Evolutionary conservation across 1,140 invertebrate genomes (phyloP), one percentile per base, ranked within the genome.

Genomic region (Leptinotarsa undecemlineata): DNA sequence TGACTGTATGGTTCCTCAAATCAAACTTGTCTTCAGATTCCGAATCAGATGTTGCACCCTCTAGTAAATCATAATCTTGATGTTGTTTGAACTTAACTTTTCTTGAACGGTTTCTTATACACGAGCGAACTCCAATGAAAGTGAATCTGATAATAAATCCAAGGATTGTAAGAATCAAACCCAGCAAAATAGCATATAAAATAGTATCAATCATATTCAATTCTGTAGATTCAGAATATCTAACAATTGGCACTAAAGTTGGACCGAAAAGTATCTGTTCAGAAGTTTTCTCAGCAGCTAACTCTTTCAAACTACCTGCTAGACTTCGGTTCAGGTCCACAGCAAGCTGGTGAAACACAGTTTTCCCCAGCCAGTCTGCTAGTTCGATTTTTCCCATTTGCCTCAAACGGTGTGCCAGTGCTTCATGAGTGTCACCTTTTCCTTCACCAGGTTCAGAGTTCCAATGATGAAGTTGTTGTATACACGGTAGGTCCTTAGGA

Each of bases 361-460:
- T 87, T 73, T 82, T 87, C 11, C 89, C 88, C 1, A 91, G 77
- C 89, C 89, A 91, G 80, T 90, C 85, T 1, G 90, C 89, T 73
- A 91, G 77, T 75, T 90, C 86, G 5, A 77, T 76, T 78, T 86
- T 88, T 75, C 86, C 86, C 64, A 91, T 82, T 84, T 90, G 89
- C 42, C 87, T 84, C 13, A 91, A 79, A 75, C 89, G 85, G 51
- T 85, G 86, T 48, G 82, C 82, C 8, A 91, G 71, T 26, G 83
- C 71, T 76, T 88, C 86, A 75, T 91, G 89, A 17, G 87, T 88
- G 76, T 87, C 86, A 1, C 87, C 87, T 77, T 82, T 84, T 2
- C 89, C 90, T 79, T 88, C 86, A 1, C 83, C 81, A 3, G 81
- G 82, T 3, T 84, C 82, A 51, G 83, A 85, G 51, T 89, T 90